phyloP scores from a whole-genome alignment of 1,140 invertebrate genomes.

The Caenorhabditis brenneri region DNA sequence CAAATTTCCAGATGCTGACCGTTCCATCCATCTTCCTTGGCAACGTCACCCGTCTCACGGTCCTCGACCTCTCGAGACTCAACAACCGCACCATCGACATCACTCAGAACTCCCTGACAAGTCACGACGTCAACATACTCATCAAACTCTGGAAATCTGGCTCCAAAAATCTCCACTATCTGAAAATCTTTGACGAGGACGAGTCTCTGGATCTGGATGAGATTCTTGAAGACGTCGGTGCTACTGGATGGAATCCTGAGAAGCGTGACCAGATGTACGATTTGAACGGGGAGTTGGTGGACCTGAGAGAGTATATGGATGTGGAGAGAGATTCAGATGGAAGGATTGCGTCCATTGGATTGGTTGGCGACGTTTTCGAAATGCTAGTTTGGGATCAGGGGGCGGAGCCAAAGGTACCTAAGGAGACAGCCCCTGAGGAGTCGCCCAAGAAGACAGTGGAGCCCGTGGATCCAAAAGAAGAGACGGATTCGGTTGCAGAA shows the following conservation, averaged over 20 bases:
- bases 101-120: too few relatives aligned
- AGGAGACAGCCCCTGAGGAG: too few relatives aligned
- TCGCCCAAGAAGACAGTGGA: too few relatives aligned
- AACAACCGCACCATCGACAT: neutral
- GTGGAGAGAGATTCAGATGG: neutral
- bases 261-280: neutral
- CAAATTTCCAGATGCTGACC: neutral
- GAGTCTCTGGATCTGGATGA: neutral
- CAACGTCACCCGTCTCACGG: neutral
- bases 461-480: too few relatives aligned
- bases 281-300: neutral
- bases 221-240: neutral
- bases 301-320: neutral
- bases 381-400: neutral
- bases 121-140: neutral
- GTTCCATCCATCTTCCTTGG: neutral
- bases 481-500: too few relatives aligned
- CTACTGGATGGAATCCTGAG: neutral
- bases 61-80: neutral
- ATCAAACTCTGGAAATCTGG: neutral
- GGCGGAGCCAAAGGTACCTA: too few relatives aligned
- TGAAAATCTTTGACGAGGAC: too few relatives aligned
- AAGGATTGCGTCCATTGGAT: neutral
- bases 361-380: neutral
- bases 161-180: neutral